phyloP scores from a whole-genome alignment of 1,140 invertebrate species.

The Andrena cerasifolii region DNA sequence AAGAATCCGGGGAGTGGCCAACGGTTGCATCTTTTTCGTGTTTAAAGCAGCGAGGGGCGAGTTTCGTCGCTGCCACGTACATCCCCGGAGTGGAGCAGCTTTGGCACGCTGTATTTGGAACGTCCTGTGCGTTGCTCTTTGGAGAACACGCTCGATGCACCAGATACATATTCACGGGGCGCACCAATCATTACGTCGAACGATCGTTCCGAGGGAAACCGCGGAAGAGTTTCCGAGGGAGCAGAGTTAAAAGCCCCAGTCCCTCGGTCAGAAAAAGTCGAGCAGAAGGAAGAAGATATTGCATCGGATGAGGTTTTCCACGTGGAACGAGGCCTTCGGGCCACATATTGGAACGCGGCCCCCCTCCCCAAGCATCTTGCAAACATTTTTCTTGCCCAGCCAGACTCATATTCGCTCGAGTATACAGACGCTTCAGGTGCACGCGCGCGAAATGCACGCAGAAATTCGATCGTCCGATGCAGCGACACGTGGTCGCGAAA shows the following conservation, averaged over 20 bases:
- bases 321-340: slow-evolving; percentile 19
- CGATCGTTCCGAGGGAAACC: background rate
- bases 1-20: too few relatives aligned
- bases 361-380: slow-evolving; percentile 40
- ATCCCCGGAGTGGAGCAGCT: too few relatives aligned
- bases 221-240: slow-evolving; percentile 8
- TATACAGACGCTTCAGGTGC: slow-evolving; percentile 28
- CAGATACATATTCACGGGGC: background rate
- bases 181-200: slow-evolving; percentile 5
- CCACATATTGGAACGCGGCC: slow-evolving; percentile 48
- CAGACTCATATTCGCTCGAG: slow-evolving; percentile 50
- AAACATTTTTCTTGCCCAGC: slow-evolving; percentile 54
- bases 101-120: too few relatives aligned
- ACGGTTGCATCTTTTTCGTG: too few relatives aligned
- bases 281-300: slow-evolving; percentile 37
- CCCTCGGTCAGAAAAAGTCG: background rate
- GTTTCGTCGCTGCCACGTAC: too few relatives aligned
- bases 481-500: background rate
- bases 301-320: slow-evolving; percentile 33
- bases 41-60: too few relatives aligned
- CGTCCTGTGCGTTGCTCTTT: too few relatives aligned
- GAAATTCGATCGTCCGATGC: slow-evolving; percentile 26
- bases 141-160: background rate
- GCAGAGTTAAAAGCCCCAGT: background rate
- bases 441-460: background rate